Percentiles rank a stretch among this genome's conserved stretches.
phyloP scores from a whole-genome alignment of 1,140 invertebrate genomes.

The Calliphora vicina region DNA sequence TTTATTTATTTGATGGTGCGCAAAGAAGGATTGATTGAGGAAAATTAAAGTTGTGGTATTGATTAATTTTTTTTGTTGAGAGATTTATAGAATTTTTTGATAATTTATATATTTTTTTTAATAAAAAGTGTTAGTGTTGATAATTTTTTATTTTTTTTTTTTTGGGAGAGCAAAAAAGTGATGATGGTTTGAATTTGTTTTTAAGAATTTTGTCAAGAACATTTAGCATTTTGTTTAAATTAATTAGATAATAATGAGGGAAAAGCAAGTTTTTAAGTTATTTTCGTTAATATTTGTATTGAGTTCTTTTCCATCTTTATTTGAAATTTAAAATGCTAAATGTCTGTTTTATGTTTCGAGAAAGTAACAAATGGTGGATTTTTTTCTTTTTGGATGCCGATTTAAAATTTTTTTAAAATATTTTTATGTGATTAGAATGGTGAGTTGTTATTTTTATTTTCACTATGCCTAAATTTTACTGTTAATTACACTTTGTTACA shows the following conservation, averaged over 20 bases:
- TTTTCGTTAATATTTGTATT: background rate
- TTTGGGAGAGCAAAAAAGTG: background rate
- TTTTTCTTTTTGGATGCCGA: background rate
- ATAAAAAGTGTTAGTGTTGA: background rate
- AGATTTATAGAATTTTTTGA: background rate
- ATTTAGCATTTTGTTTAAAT: background rate
- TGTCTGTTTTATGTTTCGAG: background rate
- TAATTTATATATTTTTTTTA: background rate
- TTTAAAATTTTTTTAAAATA: background rate
- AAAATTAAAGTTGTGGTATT: background rate
- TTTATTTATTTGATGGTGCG: constrained; percentile 20
- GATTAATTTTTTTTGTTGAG: background rate
- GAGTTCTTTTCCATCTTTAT: background rate
- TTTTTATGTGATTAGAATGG: background rate
- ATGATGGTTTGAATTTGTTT: background rate
- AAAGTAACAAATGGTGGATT: constrained; percentile 30
- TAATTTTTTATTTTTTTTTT: background rate
- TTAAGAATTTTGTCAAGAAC: background rate
- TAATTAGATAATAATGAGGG: too few relatives aligned
- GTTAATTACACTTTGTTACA: constrained; percentile 38
- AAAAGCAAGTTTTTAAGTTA: too few relatives aligned
- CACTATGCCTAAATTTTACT: background rate
- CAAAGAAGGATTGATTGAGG: too few relatives aligned
- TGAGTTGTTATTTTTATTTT: background rate
- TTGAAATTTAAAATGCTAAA: background rate